phyloP scores from a whole-genome alignment of 1,140 invertebrate genomes.

The Tetragnatha versicolor region DNA sequence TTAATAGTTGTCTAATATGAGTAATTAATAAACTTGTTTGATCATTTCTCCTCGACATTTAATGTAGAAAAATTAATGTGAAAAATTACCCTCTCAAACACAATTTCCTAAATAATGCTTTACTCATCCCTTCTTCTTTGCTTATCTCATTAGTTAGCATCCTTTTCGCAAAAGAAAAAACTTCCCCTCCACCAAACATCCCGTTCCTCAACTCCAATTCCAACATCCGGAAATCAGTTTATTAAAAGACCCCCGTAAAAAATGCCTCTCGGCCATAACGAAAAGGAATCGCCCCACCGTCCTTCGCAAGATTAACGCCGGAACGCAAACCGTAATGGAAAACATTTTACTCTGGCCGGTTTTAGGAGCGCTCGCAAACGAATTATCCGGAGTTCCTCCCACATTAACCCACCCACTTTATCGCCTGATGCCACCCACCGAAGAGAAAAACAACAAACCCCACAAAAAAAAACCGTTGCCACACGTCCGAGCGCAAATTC shows the following conservation, averaged over 20 bases:
- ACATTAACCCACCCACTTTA: constrained; percentile 26
- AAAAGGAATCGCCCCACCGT: background rate
- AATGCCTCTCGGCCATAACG: no score
- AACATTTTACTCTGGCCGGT: constrained; percentile 27
- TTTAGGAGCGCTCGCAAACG: background rate
- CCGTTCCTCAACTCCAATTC: no score
- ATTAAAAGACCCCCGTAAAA: constrained; percentile 24
- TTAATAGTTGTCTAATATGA: background rate
- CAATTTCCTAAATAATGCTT: background rate
- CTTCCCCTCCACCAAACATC: no score
- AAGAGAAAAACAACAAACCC: background rate
- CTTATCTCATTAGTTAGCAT: background rate
- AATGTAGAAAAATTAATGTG: background rate
- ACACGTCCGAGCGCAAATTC: constrained; percentile 29
- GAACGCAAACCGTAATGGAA: constrained; percentile 21
- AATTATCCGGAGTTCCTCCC: constrained; percentile 17
- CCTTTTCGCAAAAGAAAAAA: background rate
- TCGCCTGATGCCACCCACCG: background rate
- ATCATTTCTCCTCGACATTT: background rate
- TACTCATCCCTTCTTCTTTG: background rate
- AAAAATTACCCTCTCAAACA: background rate
- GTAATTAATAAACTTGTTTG: constrained; percentile 17
- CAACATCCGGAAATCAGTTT: constrained; percentile 24
- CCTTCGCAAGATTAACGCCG: constrained; percentile 21
- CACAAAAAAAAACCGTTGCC: constrained; percentile 4